Percentiles rank a stretch among this genome's conserved stretches.
phyloP scores from a whole-genome alignment of 1,140 invertebrate genomes.

The Drosophila pseudoananassae region DNA sequence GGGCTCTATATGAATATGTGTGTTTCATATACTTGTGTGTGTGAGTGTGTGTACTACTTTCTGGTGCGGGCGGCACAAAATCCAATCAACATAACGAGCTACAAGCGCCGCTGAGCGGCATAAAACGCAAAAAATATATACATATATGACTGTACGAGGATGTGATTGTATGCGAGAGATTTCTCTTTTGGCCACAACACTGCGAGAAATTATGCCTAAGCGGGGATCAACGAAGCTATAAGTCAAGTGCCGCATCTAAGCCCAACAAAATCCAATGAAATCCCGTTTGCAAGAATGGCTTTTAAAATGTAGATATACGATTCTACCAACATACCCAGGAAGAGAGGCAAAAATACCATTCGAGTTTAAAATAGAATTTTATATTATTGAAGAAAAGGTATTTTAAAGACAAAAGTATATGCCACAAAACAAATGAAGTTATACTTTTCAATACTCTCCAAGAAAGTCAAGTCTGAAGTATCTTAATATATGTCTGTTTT shows the following conservation, averaged over 20 bases:
- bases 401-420: too few species aligned
- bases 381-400: too few species aligned
- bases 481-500: neutral
- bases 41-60: constrained; percentile 69
- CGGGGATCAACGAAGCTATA: constrained; percentile 4
- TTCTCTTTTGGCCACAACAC: constrained; percentile 35
- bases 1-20: too few species aligned
- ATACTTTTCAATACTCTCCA: too few species aligned
- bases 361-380: too few species aligned
- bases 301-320: neutral
- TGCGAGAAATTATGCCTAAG: constrained; percentile 26
- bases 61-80: constrained; percentile 77
- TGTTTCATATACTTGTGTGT: constrained; percentile 6
- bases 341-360: neutral
- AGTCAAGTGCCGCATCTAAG: neutral
- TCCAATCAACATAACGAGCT: constrained; percentile 83
- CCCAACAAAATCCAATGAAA: neutral
- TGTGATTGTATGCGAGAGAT: constrained; percentile 39
- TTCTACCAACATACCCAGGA: neutral
- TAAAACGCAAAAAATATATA: constrained; percentile 72
- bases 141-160: constrained; percentile 39
- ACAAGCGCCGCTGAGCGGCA: constrained; percentile 79
- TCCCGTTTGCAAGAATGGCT: constrained; percentile 4
- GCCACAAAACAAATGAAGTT: too few species aligned
- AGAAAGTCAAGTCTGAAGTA: neutral